Percentiles rank a stretch among this genome's conserved stretches.
Evolutionary conservation across 1,140 invertebrate genomes (phyloP).

Genomic region (Meloidogyne hapla): DNA sequence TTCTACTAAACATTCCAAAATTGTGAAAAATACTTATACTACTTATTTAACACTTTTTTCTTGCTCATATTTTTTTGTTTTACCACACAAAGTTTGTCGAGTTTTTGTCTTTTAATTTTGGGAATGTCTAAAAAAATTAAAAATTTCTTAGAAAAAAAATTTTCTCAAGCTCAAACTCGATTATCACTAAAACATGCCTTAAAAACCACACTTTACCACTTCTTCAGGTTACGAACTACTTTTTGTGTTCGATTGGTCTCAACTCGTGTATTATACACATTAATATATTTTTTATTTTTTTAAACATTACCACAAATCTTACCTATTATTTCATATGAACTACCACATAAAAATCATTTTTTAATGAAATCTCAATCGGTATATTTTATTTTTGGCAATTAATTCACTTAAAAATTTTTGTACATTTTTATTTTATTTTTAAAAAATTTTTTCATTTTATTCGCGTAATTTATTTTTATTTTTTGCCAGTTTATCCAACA

Average conservation of each 20-base stretch:
- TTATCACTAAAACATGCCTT: neutral
- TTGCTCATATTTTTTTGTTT: neutral
- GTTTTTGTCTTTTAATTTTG: neutral
- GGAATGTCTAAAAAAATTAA: too few species aligned
- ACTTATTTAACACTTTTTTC: neutral
- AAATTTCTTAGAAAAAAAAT: neutral
- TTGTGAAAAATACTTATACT: neutral
- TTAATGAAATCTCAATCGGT: neutral
- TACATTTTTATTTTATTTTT: neutral
- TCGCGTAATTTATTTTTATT: neutral
- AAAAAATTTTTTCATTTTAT: neutral
- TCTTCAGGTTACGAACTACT: slow-evolving; percentile 2
- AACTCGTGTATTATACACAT: neutral
- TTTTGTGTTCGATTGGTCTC: slow-evolving; percentile 3
- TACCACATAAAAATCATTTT: neutral
- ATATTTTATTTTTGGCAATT: neutral
- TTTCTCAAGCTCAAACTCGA: neutral
- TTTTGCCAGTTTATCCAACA: neutral
- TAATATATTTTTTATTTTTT: neutral
- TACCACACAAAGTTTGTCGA: neutral
- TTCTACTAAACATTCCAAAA: neutral
- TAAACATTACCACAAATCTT: neutral
- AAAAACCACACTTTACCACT: neutral
- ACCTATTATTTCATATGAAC: neutral
- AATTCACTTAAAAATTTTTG: neutral